These are phyloP conservation scores for Hymenochirus boettgeri DNA, from an alignment of 2,113 vertebrate genomes.

Conservation along the genomic window DNA sequence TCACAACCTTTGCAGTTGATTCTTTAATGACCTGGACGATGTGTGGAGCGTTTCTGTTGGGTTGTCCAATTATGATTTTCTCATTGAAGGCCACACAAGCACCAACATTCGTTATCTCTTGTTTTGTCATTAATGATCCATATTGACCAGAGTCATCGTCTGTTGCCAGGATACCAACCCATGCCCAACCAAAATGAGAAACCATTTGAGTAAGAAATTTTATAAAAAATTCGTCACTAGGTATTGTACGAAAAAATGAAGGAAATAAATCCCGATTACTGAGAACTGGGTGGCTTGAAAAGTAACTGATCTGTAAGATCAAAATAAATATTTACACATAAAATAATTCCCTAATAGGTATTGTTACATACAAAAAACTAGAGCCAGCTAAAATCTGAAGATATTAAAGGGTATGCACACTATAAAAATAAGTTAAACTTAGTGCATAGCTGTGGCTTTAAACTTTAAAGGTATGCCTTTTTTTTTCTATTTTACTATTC, in stretches of 20 bases:
- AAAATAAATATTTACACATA: no score
- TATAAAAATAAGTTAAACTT: no score
- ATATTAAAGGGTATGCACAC: no score
- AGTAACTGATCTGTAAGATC: constrained; percentile 72
- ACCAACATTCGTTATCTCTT: constrained; percentile 1
- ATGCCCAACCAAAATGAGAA: constrained; percentile 71
- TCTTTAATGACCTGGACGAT: constrained; percentile 13
- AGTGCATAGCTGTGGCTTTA: no score
- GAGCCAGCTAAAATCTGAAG: no score
- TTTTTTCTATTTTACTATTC: no score
- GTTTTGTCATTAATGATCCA: not conserved
- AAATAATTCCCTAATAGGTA: no score
- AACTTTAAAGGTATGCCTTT: no score
- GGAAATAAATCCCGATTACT: constrained; percentile 68
- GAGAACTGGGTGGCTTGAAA: constrained; percentile 71
- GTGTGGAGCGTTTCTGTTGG: constrained; percentile 1
- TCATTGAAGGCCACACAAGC: constrained; percentile 16
- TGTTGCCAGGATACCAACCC: constrained; percentile 62
- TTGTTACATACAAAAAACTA: no score
- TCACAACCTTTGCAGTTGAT: constrained; percentile 17
- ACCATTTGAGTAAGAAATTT: constrained; percentile 63
- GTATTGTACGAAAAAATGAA: constrained; percentile 79
- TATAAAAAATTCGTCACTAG: constrained; percentile 68
- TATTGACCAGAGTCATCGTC: constrained; percentile 75
- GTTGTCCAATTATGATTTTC: not conserved